Percentiles rank a stretch among this genome's conserved stretches.
phyloP scores from a whole-genome alignment of 2,888 invertebrate genomes.

The Oscheius sp. region DNA sequence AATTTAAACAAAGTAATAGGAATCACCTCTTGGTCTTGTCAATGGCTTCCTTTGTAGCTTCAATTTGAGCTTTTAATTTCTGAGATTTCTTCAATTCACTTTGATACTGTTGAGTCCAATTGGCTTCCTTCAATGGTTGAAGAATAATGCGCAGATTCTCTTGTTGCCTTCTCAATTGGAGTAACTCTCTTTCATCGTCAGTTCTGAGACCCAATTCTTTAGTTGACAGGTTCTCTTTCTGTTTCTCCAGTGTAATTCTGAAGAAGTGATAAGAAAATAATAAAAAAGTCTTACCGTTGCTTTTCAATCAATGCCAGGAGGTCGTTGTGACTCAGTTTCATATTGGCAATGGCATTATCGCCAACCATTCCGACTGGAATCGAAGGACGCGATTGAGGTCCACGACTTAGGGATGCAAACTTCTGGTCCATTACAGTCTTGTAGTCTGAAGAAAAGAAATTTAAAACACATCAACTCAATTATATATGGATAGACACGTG shows the following conservation, averaged over 20 bases:
- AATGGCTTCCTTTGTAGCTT: slow-evolving; percentile 49
- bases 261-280: too few relatives aligned
- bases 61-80: slow-evolving; percentile 49
- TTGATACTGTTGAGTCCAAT: slow-evolving; percentile 52
- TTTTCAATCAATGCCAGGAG: slow-evolving; percentile 18
- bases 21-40: slow-evolving; percentile 39
- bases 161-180: slow-evolving; percentile 52
- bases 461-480: not conserved
- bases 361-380: not conserved
- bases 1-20: not conserved
- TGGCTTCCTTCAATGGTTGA: slow-evolving; percentile 42
- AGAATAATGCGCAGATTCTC: slow-evolving; percentile 47
- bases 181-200: slow-evolving; percentile 44
- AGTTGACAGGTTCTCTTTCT: slow-evolving; percentile 33
- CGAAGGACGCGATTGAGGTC: not conserved
- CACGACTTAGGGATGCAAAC: slow-evolving; percentile 30
- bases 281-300: slow-evolving; percentile 11
- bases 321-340: slow-evolving; percentile 27
- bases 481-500: slow-evolving; percentile 9
- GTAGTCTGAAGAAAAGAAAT: slow-evolving; percentile 40
- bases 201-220: slow-evolving; percentile 38
- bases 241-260: slow-evolving; percentile 36
- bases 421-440: slow-evolving; percentile 48
- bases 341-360: not conserved
- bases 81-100: slow-evolving; percentile 48